Conservation (phyloP, 2,113 vertebrate genomes). For the Thunnus maccoyii region DNA sequence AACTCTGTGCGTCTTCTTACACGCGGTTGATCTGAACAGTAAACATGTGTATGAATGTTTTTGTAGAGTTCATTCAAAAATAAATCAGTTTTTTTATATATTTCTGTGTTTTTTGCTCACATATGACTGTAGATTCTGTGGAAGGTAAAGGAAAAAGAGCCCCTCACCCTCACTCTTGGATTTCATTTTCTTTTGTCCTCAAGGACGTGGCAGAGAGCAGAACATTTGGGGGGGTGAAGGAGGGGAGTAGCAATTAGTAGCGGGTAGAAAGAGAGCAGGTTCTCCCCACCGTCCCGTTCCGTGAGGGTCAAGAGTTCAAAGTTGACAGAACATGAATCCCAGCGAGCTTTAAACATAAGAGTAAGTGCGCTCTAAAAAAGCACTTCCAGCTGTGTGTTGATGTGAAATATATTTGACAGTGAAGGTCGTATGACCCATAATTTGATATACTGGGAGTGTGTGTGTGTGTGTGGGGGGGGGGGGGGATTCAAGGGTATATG, state of each 20-base stretch:
- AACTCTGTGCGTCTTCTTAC: background rate
- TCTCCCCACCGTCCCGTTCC: constrained; percentile 13
- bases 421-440: constrained; percentile 54
- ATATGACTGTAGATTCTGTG: background rate
- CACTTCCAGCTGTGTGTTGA: constrained; percentile 62
- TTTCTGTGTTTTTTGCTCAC: background rate
- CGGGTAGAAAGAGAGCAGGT: background rate
- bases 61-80: background rate
- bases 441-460: constrained; percentile 37
- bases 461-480: background rate
- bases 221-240: background rate
- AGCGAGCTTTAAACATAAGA: constrained; percentile 20
- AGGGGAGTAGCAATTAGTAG: constrained; percentile 35
- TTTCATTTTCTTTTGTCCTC: constrained; percentile 33
- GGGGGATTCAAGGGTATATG: background rate
- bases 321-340: constrained; percentile 48
- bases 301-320: constrained; percentile 56
- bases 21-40: background rate
- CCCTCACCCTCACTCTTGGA: constrained; percentile 24
- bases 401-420: constrained; percentile 62
- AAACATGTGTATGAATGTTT: background rate
- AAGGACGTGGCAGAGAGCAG: constrained; percentile 28
- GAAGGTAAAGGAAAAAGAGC: constrained; percentile 4
- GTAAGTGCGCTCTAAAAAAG: constrained; percentile 38
- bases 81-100: background rate